Conservation (phyloP, 2,797 vertebrate genomes). For the Brotula barbata region DNA sequence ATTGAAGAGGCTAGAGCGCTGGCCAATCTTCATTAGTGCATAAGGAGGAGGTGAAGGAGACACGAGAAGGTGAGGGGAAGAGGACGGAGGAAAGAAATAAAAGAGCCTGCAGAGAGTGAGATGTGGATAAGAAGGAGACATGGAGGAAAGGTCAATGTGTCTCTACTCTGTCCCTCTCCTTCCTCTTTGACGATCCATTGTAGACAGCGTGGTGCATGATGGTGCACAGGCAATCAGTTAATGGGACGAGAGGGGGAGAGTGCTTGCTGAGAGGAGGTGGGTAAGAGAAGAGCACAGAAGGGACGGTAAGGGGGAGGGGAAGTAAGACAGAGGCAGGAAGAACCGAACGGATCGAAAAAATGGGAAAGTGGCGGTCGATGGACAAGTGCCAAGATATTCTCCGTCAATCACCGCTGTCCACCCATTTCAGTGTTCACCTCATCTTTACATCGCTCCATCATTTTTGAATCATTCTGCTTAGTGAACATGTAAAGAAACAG, state of each 20-base stretch:
- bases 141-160: constrained; percentile 49
- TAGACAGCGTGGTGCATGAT: constrained; percentile 18
- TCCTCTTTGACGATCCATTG: constrained; percentile 29
- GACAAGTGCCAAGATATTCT: constrained; percentile 15
- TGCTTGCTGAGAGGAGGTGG: constrained; percentile 5
- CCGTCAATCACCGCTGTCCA: constrained; percentile 24
- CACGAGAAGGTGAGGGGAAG: background rate
- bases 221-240: constrained; percentile 72
- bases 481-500: too few relatives aligned
- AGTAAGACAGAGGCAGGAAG: background rate
- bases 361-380: constrained; percentile 8
- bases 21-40: constrained; percentile 57
- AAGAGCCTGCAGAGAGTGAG: background rate
- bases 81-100: background rate
- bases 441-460: constrained; percentile 3
- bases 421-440: background rate
- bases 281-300: background rate
- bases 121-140: constrained; percentile 22
- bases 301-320: constrained; percentile 3
- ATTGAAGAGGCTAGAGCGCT: constrained; percentile 31
- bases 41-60: constrained; percentile 12
- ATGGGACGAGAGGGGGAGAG: constrained; percentile 60
- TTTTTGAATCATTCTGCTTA: constrained; percentile 1
- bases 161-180: constrained; percentile 30
- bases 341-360: constrained; percentile 31